Evolutionary conservation across 2,113 vertebrate genomes (phyloP), one percentile per base, ranked within the genome.

Genomic region (Geothlypis trichas): DNA sequence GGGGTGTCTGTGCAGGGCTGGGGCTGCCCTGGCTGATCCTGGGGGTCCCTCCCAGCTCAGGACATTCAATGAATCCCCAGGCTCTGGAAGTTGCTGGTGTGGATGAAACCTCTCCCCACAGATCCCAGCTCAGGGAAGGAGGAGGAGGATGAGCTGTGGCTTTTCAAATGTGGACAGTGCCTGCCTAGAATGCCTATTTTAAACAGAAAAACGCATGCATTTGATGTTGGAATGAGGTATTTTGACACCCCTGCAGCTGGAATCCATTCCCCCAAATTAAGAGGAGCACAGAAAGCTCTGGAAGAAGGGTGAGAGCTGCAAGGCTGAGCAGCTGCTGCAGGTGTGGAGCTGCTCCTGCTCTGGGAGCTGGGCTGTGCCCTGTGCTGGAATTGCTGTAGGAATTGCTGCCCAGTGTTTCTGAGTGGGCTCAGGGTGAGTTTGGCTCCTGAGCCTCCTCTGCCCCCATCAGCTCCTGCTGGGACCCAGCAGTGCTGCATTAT

Each of bases 1-100:
- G 61, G 71, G 46, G 44, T 3, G 46, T 75, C 28, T 82, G 3
- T 2, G 44, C 44, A 44, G 44, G 44, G 44, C 22, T 59, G 22
- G 33, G 52, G 33, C 1, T 46, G 61, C 2, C 0, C 13, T 27
- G n/a, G 51, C 0, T 13, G 14, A 27, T 47, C 47, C 73, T 24
- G 5, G 1, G 54, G 17, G 5, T 55, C 33, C 26, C 31, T 73
- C 2, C 78, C 47, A 82, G 1, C 33, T 20, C 77, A 52, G 62
- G 63, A 24, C 0, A 54, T 54, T 89, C 61, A 63, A 26, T 55
- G 46, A 54, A 24, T 30, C 15, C 55, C 39, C 23, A 35, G 4
- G 21, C 33, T 35, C 39, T 49, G 39, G 14, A 31, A 72, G 31
- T 0, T 63, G 26, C n/a, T 46, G 57, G 10, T 44, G 2, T 22